These are phyloP conservation scores for Eupithecia subumbrata DNA, from an alignment of 2,888 invertebrate species.

Conservation along the genomic window DNA sequence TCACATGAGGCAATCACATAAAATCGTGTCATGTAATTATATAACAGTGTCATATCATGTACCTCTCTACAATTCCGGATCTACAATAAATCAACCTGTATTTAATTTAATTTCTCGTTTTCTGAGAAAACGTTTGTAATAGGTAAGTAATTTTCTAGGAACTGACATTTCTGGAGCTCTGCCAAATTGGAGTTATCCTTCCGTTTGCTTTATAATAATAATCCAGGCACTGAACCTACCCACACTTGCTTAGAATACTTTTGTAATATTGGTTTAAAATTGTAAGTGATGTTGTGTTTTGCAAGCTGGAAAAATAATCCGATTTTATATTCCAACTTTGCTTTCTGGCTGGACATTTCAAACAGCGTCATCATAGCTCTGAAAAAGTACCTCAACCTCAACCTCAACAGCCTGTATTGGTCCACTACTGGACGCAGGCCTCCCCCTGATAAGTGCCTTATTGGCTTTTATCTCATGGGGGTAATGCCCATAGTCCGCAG, in stretches of 20 bases:
- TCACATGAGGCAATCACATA: not conserved
- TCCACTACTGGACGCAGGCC: too few species aligned
- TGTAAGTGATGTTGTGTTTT: not conserved
- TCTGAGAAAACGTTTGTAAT: conserved; percentile 12
- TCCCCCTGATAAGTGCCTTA: too few species aligned
- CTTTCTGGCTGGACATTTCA: not conserved
- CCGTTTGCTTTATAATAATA: conserved; percentile 10
- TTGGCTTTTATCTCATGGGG: too few species aligned
- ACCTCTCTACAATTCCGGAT: not conserved
- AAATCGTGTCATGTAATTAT: not conserved
- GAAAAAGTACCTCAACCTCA: too few species aligned
- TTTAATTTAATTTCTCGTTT: conserved; percentile 10
- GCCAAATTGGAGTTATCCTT: conserved; percentile 22
- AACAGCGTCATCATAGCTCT: too few species aligned
- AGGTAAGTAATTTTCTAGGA: conserved; percentile 14
- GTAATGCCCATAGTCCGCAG: too few species aligned
- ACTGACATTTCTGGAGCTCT: conserved; percentile 18
- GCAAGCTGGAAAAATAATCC: too few species aligned
- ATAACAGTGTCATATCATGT: not conserved
- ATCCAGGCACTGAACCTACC: not conserved
- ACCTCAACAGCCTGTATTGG: too few species aligned
- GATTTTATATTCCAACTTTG: too few species aligned
- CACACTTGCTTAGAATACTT: not conserved
- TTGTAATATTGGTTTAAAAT: not conserved
- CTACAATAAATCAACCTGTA: not conserved